Conservation (phyloP, 2,797 vertebrate species). For the Bucorvus abyssinicus region DNA sequence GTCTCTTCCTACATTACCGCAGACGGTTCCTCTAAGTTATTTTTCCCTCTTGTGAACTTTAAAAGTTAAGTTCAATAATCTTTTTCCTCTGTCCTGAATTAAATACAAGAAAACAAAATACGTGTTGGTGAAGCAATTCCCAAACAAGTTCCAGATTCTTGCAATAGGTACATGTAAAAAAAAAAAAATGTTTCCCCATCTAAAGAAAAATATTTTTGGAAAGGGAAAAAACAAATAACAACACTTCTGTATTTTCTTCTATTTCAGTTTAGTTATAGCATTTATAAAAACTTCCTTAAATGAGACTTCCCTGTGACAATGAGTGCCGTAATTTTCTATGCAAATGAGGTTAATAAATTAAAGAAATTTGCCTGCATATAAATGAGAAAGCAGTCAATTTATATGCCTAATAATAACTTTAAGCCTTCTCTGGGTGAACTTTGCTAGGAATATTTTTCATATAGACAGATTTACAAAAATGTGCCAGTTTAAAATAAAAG, state of each 20-base stretch:
- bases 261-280: neutral
- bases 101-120: neutral
- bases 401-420: slow-evolving; percentile 58
- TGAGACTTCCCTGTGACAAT: neutral
- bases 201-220: neutral
- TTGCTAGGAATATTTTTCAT: slow-evolving; percentile 47
- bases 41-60: neutral
- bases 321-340: slow-evolving; percentile 55
- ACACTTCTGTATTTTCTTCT: neutral
- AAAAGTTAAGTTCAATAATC: neutral
- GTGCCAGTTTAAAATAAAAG: neutral
- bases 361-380: slow-evolving; percentile 60
- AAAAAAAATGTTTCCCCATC: no score
- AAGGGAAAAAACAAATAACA: neutral
- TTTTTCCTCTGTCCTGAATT: neutral
- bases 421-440: slow-evolving; percentile 20
- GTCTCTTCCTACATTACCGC: slow-evolving; percentile 38
- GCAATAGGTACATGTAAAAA: neutral
- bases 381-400: slow-evolving; percentile 64
- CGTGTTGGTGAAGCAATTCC: neutral
- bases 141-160: neutral
- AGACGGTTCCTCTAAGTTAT: slow-evolving; percentile 5
- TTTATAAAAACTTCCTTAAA: slow-evolving; percentile 25
- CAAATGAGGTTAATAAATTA: slow-evolving; percentile 70
- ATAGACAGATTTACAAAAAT: slow-evolving; percentile 44